Evolutionary conservation across 2,888 invertebrate species (phyloP).

Genomic region (Smittia aterrima): DNA sequence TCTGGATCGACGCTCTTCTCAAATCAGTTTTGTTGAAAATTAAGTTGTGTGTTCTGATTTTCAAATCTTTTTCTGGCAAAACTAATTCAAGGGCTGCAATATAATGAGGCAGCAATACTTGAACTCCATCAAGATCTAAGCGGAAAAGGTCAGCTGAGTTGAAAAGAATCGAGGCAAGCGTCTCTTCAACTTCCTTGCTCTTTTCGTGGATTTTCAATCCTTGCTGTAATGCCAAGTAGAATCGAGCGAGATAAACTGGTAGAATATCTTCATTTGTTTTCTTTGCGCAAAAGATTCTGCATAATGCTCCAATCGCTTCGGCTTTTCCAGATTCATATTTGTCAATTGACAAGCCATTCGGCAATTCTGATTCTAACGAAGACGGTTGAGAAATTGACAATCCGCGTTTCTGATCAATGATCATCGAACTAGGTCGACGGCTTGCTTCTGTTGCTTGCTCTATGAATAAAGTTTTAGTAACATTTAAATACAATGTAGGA

Average conservation of each 20-base stretch:
- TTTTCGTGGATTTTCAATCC: slow-evolving; percentile 69
- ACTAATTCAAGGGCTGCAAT: slow-evolving; percentile 88
- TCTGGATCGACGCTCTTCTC: slow-evolving; percentile 86
- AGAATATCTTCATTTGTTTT: slow-evolving; percentile 91
- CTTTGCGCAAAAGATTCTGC: slow-evolving; percentile 93
- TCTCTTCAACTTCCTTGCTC: slow-evolving; percentile 69
- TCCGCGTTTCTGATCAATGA: slow-evolving; percentile 61
- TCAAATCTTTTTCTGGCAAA: slow-evolving; percentile 79
- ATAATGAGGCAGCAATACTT: slow-evolving; percentile 86
- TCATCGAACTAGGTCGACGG: slow-evolving; percentile 65
- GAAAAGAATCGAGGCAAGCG: slow-evolving; percentile 82
- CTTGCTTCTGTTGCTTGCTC: slow-evolving; percentile 56
- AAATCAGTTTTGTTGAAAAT: slow-evolving; percentile 69
- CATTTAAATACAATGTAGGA: background rate
- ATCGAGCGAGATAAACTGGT: slow-evolving; percentile 88
- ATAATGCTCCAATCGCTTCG: slow-evolving; percentile 91
- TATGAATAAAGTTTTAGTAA: slow-evolving; percentile 43
- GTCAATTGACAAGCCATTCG: slow-evolving; percentile 69
- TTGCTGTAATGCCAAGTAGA: slow-evolving; percentile 87
- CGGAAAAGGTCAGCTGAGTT: slow-evolving; percentile 86
- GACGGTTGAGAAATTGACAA: slow-evolving; percentile 63
- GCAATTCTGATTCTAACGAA: slow-evolving; percentile 67
- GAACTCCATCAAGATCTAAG: slow-evolving; percentile 88
- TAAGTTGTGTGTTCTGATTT: slow-evolving; percentile 66
- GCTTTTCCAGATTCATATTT: slow-evolving; percentile 84